These are phyloP conservation scores for Drosophila paramelanica DNA, from an alignment of 2,888 invertebrate species.

Conservation along the genomic window DNA sequence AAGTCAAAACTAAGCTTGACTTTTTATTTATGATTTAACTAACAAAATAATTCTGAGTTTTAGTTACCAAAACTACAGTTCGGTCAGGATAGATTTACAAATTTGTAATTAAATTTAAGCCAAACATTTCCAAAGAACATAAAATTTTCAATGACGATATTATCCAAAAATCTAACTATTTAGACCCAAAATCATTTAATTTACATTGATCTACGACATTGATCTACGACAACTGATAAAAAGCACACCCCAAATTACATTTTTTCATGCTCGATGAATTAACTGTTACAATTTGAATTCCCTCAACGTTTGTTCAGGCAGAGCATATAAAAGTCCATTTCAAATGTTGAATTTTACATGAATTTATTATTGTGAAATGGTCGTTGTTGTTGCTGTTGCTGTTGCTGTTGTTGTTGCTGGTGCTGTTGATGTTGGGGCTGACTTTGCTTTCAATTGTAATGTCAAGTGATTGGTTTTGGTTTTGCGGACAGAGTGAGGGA, in stretches of 20 bases:
- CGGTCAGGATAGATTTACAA: too few relatives aligned
- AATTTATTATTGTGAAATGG: constrained; percentile 8
- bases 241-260: neutral
- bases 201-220: neutral
- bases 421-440: constrained; percentile 19
- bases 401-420: constrained; percentile 4
- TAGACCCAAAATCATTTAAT: neutral
- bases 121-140: too few relatives aligned
- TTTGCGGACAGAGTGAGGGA: constrained; percentile 2
- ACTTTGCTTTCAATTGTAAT: constrained; percentile 64
- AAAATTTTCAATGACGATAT: neutral
- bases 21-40: too few relatives aligned
- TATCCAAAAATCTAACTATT: too few relatives aligned
- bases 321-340: constrained; percentile 28
- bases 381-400: constrained; percentile 14
- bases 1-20: too few relatives aligned
- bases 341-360: constrained; percentile 24
- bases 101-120: too few relatives aligned
- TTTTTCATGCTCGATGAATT: neutral
- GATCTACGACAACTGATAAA: neutral
- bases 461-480: constrained; percentile 74
- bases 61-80: too few relatives aligned
- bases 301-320: neutral
- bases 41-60: too few relatives aligned
- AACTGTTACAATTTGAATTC: neutral